A percentile compares a stretch with the other conserved stretches of the same genome.
Evolutionary conservation across 2,113 vertebrate species (phyloP).

Genomic region (Sorex fumeus): DNA sequence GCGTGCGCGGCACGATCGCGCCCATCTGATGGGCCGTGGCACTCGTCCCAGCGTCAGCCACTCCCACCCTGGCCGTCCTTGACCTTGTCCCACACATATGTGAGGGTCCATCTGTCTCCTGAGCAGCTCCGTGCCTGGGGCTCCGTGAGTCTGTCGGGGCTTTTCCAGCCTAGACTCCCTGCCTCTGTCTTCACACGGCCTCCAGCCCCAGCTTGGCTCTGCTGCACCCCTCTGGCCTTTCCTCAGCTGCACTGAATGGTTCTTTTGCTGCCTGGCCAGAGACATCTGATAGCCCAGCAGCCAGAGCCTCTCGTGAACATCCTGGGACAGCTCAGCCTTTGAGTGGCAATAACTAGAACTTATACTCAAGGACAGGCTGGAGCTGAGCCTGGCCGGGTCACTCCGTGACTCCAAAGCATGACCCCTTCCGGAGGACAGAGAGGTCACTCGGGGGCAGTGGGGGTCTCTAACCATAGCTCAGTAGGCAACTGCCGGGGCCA

Average conservation of each 20-base stretch:
- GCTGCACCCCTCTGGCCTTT: not conserved
- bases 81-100: not conserved
- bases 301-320: conserved; percentile 40
- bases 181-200: not conserved
- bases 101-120: not conserved
- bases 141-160: not conserved
- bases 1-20: not conserved
- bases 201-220: no score
- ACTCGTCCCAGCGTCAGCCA: fast-evolving
- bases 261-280: conserved; percentile 66
- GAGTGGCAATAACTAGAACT: conserved; percentile 50
- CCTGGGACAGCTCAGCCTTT: conserved; percentile 68
- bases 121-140: not conserved
- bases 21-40: not conserved
- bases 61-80: not conserved
- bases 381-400: not conserved
- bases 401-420: conserved; percentile 44
- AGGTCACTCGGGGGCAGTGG: not conserved
- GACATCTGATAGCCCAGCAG: conserved; percentile 68
- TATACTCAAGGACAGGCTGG: conserved; percentile 36
- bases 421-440: not conserved
- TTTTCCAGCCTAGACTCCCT: conserved; percentile 36
- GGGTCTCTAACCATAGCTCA: not conserved
- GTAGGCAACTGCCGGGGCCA: not conserved
- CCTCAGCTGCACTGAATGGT: conserved; percentile 63